A percentile compares a stretch with the other conserved stretches of the same genome.
Conservation (phyloP, 2,113 vertebrate genomes). For the Bungarus multicinctus region DNA sequence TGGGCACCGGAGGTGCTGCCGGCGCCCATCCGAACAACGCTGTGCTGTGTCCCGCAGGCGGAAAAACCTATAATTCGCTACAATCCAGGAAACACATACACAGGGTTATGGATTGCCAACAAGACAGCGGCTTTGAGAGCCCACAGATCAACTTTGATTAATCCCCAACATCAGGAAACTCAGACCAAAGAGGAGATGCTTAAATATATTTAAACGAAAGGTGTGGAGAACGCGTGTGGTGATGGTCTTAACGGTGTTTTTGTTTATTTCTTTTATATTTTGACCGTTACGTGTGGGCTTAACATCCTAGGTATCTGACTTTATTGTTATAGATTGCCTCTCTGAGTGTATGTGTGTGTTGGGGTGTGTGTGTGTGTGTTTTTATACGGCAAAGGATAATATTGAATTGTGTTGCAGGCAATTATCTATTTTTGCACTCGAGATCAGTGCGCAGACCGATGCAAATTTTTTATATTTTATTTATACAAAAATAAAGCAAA, state of each 20-base stretch:
- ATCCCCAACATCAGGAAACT: not conserved
- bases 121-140: slow-evolving; percentile 83
- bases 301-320: slow-evolving; percentile 41
- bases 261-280: slow-evolving; percentile 26
- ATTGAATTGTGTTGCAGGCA: not conserved
- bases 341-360: slow-evolving; percentile 12
- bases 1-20: slow-evolving; percentile 26
- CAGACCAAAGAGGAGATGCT: slow-evolving; percentile 28
- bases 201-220: slow-evolving; percentile 41
- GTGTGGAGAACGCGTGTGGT: slow-evolving; percentile 8
- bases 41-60: not conserved
- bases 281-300: slow-evolving; percentile 15
- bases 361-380: slow-evolving; percentile 34
- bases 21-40: not conserved
- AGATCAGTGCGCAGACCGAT: slow-evolving; percentile 46
- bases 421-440: slow-evolving; percentile 68
- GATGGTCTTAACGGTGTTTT: slow-evolving; percentile 1
- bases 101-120: slow-evolving; percentile 62
- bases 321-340: slow-evolving; percentile 41
- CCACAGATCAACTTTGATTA: slow-evolving; percentile 56
- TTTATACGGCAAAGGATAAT: not conserved
- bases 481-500: slow-evolving; percentile 57
- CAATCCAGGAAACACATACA: slow-evolving; percentile 28
- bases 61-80: slow-evolving; percentile 41
- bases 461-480: slow-evolving; percentile 46